phyloP scores from a whole-genome alignment of 2,113 vertebrate genomes.

The Zapornia atra region DNA sequence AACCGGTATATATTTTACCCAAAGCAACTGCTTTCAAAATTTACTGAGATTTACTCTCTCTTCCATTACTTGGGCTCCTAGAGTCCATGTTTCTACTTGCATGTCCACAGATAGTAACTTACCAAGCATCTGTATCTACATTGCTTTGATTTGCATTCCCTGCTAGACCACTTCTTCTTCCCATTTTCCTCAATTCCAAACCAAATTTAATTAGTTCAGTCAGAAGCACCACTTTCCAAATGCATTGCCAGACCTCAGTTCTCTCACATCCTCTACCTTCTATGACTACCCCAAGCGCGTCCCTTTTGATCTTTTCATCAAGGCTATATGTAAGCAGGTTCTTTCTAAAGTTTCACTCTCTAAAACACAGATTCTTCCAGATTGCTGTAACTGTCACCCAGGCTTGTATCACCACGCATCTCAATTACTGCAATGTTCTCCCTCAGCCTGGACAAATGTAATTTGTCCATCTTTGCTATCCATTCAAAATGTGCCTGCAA shows the following conservation, averaged over 20 bases:
- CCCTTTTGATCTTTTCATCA: neutral
- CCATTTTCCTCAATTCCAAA: neutral
- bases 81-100: neutral
- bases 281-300: neutral
- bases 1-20: neutral
- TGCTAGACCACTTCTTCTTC: neutral
- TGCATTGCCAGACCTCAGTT: neutral
- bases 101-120: neutral
- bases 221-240: neutral
- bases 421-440: neutral
- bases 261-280: neutral
- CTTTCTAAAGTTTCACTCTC: neutral
- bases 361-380: neutral
- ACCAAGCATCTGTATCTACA: neutral
- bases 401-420: accelerated
- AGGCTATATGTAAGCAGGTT: neutral
- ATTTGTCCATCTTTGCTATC: neutral
- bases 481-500: neutral
- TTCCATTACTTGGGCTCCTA: neutral
- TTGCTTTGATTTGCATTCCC: neutral
- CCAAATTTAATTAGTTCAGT: neutral
- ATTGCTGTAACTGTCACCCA: neutral
- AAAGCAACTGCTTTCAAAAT: neutral
- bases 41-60: neutral
- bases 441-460: neutral